Conservation (phyloP, 1,140 invertebrate species). For the Phortica variegata region DNA sequence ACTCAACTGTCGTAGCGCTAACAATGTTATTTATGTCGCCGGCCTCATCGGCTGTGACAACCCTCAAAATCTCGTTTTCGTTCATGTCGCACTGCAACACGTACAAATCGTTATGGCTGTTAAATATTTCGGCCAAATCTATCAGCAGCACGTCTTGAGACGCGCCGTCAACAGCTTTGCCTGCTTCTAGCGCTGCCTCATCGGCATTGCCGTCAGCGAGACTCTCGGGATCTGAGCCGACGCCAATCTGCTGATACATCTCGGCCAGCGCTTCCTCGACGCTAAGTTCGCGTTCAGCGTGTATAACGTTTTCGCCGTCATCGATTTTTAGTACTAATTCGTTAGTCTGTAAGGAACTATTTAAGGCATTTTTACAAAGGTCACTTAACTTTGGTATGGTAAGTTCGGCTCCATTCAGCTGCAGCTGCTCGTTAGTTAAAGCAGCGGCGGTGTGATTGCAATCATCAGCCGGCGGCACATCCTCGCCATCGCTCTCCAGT, state of each 20-base stretch:
- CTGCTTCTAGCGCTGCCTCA: constrained; percentile 15
- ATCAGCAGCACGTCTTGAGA: constrained; percentile 43
- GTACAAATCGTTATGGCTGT: constrained; percentile 47
- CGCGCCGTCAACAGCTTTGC: constrained; percentile 5
- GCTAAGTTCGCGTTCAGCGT: constrained; percentile 42
- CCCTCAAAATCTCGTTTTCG: constrained; percentile 42
- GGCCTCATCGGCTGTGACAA: constrained; percentile 25
- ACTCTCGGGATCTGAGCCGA: constrained; percentile 38
- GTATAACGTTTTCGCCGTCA: neutral
- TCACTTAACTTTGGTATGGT: constrained; percentile 56
- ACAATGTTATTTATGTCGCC: no score
- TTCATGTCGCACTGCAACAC: constrained; percentile 55
- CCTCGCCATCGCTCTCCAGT: constrained; percentile 36
- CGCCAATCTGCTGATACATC: constrained; percentile 50
- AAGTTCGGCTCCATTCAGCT: neutral
- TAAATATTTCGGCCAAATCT: constrained; percentile 49
- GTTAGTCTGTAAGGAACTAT: constrained; percentile 47
- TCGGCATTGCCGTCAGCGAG: constrained; percentile 11
- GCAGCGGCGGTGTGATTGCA: constrained; percentile 2
- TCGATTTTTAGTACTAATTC: constrained; percentile 28
- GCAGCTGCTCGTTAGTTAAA: neutral
- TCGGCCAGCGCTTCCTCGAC: constrained; percentile 52
- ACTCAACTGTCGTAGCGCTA: no score
- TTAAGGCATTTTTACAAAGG: constrained; percentile 57
- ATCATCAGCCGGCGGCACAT: constrained; percentile 15